A percentile compares a stretch with the other conserved stretches of the same genome.
Conservation (phyloP, 2,888 invertebrate genomes). For the Stratiomys singularior region DNA sequence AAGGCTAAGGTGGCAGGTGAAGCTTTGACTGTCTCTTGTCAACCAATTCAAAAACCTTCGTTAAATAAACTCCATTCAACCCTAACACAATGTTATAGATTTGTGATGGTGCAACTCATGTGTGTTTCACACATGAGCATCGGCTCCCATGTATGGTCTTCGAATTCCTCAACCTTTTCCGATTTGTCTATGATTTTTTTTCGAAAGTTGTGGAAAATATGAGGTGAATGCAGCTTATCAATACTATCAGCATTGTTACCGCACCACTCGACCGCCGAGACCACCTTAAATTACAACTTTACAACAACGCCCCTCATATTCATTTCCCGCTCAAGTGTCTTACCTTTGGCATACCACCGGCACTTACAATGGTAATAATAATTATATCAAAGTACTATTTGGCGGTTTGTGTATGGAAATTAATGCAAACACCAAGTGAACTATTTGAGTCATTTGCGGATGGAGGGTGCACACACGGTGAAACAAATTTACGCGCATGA, state of each 20-base stretch:
- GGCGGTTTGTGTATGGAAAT: conserved; percentile 39
- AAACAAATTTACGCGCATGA: background rate
- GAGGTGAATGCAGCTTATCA: no score
- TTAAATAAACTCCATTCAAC: no score
- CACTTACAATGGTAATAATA: conserved; percentile 32
- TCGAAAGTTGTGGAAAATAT: no score
- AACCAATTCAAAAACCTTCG: no score
- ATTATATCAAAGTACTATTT: conserved; percentile 35
- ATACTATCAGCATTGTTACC: no score
- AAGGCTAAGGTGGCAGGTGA: background rate
- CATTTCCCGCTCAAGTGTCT: conserved; percentile 23
- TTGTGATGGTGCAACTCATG: no score
- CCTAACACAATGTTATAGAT: no score
- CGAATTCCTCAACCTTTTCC: no score
- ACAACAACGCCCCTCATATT: conserved; percentile 36
- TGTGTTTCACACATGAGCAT: no score
- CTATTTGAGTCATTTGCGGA: background rate
- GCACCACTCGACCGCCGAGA: background rate
- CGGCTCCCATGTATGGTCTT: no score
- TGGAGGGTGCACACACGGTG: background rate
- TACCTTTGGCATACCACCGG: conserved; percentile 36
- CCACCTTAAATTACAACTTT: conserved; percentile 29
- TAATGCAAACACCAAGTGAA: conserved; percentile 18
- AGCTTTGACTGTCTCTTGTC: no score
- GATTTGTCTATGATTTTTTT: no score